phyloP scores from a whole-genome alignment of 1,140 invertebrate genomes.

The Hycleus cichorii region DNA sequence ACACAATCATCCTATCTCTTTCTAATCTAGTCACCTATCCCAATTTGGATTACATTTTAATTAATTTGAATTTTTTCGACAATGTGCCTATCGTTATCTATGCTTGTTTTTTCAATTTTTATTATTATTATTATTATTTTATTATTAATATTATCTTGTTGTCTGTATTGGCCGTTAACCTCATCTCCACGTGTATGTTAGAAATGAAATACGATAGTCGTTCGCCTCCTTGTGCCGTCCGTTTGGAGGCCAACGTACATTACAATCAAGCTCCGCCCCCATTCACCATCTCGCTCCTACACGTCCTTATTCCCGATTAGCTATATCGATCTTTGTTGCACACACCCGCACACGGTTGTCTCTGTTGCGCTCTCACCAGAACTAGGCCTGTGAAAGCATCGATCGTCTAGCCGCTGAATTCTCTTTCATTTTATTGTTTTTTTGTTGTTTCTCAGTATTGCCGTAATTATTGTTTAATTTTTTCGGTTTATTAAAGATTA shows the following conservation, averaged over 20 bases:
- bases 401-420: background rate
- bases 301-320: background rate
- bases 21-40: too few species aligned
- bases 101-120: background rate
- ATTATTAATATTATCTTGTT: background rate
- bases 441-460: too few species aligned
- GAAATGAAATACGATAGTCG: constrained; percentile 13
- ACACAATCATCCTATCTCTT: too few species aligned
- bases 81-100: background rate
- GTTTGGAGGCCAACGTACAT: constrained; percentile 16
- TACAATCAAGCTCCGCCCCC: background rate
- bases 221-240: constrained; percentile 21
- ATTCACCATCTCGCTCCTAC: background rate
- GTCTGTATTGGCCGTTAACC: constrained; percentile 15
- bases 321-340: background rate
- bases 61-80: background rate
- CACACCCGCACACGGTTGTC: background rate
- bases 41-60: background rate
- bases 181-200: constrained; percentile 17
- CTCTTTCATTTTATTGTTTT: too few species aligned
- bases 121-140: too few species aligned
- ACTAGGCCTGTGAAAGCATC: background rate
- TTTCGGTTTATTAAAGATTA: too few species aligned
- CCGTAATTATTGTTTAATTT: too few species aligned
- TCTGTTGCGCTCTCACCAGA: too few species aligned